These are phyloP conservation scores for Eolophus roseicapilla DNA, from an alignment of 2,113 vertebrate species.

Conservation along the genomic window DNA sequence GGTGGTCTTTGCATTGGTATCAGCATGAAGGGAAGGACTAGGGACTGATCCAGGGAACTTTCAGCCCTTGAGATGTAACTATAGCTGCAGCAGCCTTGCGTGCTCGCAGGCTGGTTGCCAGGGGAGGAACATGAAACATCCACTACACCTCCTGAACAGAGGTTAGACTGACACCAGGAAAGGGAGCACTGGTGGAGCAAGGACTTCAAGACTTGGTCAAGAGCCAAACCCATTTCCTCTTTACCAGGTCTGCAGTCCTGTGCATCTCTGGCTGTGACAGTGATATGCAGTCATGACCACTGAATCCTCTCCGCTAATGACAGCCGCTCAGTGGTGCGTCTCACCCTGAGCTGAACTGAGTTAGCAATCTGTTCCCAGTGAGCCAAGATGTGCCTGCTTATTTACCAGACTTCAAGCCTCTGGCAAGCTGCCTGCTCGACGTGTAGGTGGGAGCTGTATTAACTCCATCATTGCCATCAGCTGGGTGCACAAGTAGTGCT, in stretches of 20 bases:
- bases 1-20: background rate
- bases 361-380: slow-evolving; percentile 26
- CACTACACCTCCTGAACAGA: background rate
- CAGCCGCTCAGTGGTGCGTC: background rate
- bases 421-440: slow-evolving; percentile 21
- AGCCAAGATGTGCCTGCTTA: slow-evolving; percentile 37
- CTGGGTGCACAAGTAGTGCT: background rate
- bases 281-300: background rate
- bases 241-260: background rate
- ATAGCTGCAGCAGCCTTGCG: background rate
- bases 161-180: accelerated
- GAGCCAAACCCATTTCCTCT: background rate
- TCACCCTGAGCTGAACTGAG: background rate
- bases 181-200: background rate
- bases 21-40: accelerated
- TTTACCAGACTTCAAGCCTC: slow-evolving; percentile 19
- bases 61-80: background rate
- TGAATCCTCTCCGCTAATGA: background rate
- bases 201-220: background rate
- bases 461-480: background rate
- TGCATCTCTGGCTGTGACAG: background rate
- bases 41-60: background rate
- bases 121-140: background rate
- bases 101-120: background rate
- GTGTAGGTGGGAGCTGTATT: background rate